Percentiles rank a stretch among this genome's conserved stretches.
These are phyloP conservation scores for Pangasianodon gigas DNA, from an alignment of 2,113 vertebrate genomes.

Conservation along the genomic window DNA sequence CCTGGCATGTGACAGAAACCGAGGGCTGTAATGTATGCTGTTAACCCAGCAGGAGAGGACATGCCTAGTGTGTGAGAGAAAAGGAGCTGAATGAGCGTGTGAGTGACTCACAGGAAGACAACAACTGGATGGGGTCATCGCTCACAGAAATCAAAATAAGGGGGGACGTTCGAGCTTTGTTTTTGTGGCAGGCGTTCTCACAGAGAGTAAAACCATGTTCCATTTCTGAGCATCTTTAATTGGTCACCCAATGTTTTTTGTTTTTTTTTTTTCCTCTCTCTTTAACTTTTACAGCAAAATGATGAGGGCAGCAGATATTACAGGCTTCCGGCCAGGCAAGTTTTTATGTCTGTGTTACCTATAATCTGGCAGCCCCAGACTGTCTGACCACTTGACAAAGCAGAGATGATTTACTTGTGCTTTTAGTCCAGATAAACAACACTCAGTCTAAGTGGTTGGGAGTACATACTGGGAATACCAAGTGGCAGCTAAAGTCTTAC, in stretches of 20 bases:
- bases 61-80: slow-evolving; percentile 37
- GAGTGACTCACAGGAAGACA: slow-evolving; percentile 54
- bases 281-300: slow-evolving; percentile 51
- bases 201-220: neutral
- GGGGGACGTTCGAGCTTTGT: neutral
- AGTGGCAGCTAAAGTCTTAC: slow-evolving; percentile 57
- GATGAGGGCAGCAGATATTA: slow-evolving; percentile 67
- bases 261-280: no score
- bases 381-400: slow-evolving; percentile 76
- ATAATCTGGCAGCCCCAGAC: slow-evolving; percentile 77
- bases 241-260: neutral
- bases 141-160: slow-evolving; percentile 44
- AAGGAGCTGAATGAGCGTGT: slow-evolving; percentile 47
- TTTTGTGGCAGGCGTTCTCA: neutral
- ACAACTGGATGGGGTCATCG: slow-evolving; percentile 53
- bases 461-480: slow-evolving; percentile 68
- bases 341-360: slow-evolving; percentile 69
- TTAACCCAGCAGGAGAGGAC: slow-evolving; percentile 59
- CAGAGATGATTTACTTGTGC: slow-evolving; percentile 73
- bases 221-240: slow-evolving; percentile 23
- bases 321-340: slow-evolving; percentile 68
- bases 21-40: slow-evolving; percentile 49
- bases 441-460: slow-evolving; percentile 60
- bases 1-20: slow-evolving; percentile 49
- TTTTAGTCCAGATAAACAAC: slow-evolving; percentile 65